These are phyloP conservation scores for Nezara viridula DNA, from an alignment of 2,888 invertebrate genomes.

Conservation along the genomic window DNA sequence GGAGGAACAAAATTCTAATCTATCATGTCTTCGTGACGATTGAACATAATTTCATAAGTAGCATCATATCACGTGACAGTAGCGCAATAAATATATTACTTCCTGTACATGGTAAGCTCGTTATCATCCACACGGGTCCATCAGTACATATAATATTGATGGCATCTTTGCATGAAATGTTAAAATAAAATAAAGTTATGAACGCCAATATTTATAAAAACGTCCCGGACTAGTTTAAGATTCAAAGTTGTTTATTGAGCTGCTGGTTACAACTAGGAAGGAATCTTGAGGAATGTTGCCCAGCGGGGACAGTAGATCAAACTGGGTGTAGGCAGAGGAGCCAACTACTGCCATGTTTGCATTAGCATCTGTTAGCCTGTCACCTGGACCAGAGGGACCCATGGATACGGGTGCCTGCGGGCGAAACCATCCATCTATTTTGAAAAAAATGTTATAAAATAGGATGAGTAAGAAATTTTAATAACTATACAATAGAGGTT, in stretches of 20 bases:
- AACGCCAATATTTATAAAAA: not conserved
- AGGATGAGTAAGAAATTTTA: not conserved
- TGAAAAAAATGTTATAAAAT: not conserved
- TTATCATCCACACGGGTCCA: not conserved
- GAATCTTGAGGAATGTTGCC: not conserved
- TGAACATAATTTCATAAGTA: not conserved
- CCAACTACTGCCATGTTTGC: not conserved
- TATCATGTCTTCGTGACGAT: not conserved
- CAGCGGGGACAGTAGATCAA: not conserved
- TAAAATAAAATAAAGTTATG: not conserved
- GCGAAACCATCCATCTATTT: not conserved
- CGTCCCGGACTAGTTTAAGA: not conserved
- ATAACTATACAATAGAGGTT: not conserved
- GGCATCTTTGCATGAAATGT: not conserved
- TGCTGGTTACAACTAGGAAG: not conserved
- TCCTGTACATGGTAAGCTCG: not conserved
- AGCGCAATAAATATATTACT: slow-evolving; percentile 20
- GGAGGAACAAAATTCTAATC: not conserved
- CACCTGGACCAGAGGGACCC: not conserved
- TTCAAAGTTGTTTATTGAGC: not conserved
- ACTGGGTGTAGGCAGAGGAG: not conserved
- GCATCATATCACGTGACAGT: not conserved
- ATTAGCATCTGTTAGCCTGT: slow-evolving; percentile 10
- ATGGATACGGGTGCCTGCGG: slow-evolving; percentile 4
- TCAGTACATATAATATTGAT: slow-evolving; percentile 13